These are phyloP conservation scores for Xiphorhynchus erythropygius DNA, from an alignment of 2,797 vertebrate genomes.

Conservation along the genomic window DNA sequence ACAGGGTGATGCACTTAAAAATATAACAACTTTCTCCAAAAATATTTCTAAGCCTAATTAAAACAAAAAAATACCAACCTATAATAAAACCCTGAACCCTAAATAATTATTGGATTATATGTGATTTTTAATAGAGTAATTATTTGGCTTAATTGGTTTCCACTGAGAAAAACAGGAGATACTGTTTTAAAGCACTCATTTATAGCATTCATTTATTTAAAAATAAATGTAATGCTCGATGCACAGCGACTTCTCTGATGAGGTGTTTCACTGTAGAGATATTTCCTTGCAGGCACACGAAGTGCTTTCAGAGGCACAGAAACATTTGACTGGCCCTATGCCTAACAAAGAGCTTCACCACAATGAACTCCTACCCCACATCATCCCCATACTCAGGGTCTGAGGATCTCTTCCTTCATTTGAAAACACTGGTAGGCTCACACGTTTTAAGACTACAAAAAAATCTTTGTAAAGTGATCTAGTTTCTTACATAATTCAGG, in stretches of 20 bases:
- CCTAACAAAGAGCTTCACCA: neutral
- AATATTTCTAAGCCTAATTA: neutral
- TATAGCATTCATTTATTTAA: neutral
- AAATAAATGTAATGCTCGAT: neutral
- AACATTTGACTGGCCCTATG: neutral
- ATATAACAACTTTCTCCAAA: neutral
- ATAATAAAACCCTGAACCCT: neutral
- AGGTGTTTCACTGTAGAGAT: neutral
- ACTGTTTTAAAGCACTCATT: neutral
- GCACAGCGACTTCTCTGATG: neutral
- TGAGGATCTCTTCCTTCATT: neutral
- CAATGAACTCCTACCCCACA: neutral
- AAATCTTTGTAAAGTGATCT: neutral
- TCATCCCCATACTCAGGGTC: neutral
- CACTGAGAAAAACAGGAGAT: neutral
- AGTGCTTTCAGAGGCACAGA: neutral
- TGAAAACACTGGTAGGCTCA: neutral
- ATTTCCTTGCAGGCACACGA: fast-evolving
- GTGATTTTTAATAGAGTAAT: neutral
- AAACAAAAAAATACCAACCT: neutral
- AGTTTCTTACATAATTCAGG: neutral
- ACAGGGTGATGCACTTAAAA: neutral
- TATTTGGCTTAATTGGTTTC: neutral
- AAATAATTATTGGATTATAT: neutral
- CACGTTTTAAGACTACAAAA: neutral